A percentile compares a stretch with the other conserved stretches of the same genome.
phyloP scores from a whole-genome alignment of 2,888 invertebrate genomes.

The Chymomyza amoena region DNA sequence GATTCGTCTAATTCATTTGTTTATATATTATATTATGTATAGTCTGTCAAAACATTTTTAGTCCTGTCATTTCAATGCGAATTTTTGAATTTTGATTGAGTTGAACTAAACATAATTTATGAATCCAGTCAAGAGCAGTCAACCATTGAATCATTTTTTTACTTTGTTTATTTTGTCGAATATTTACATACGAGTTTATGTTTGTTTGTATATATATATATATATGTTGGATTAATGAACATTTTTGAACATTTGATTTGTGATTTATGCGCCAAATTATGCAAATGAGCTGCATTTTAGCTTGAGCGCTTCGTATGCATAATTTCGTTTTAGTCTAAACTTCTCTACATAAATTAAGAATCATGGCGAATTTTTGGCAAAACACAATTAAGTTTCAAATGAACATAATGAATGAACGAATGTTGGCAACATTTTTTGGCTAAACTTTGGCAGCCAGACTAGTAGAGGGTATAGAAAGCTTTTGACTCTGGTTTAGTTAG shows the following conservation, averaged over 20 bases:
- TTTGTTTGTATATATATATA: no score
- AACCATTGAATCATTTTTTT: slow-evolving; percentile 24
- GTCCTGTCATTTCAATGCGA: slow-evolving; percentile 37
- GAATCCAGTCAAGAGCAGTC: not conserved
- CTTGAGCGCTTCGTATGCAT: not conserved
- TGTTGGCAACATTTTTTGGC: not conserved
- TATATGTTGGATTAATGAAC: slow-evolving; percentile 49
- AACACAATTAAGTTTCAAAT: not conserved
- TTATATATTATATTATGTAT: slow-evolving; percentile 12
- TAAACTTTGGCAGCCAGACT: not conserved
- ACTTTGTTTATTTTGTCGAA: not conserved
- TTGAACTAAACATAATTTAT: slow-evolving; percentile 57
- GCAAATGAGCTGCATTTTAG: slow-evolving; percentile 44
- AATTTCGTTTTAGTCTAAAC: not conserved
- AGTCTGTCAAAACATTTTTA: not conserved
- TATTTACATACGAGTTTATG: not conserved
- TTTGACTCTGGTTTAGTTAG: not conserved
- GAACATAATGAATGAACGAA: not conserved
- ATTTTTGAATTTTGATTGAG: slow-evolving; percentile 67
- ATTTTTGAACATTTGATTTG: slow-evolving; percentile 44
- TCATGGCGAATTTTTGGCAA: not conserved
- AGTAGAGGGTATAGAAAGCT: not conserved
- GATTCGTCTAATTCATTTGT: slow-evolving; percentile 58
- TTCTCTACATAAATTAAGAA: not conserved
- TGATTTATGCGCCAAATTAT: slow-evolving; percentile 65